Conservation (phyloP, 2,888 invertebrate species). For the Aphodius granarius region DNA sequence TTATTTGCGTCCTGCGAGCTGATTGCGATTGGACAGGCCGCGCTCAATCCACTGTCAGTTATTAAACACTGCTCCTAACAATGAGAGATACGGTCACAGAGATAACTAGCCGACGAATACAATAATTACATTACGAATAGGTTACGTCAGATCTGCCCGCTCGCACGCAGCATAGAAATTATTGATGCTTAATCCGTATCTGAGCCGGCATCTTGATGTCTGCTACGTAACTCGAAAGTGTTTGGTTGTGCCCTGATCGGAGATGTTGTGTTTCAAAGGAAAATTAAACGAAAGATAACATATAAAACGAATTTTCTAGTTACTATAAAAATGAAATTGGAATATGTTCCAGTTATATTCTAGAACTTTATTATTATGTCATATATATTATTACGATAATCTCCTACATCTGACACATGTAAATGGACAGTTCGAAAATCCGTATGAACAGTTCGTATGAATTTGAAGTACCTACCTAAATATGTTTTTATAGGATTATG, state of each 20-base stretch:
- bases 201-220: constrained; percentile 2
- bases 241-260: not conserved
- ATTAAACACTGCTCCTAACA: constrained; percentile 13
- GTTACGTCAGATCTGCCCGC: constrained; percentile 11
- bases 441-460: no score
- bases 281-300: not conserved
- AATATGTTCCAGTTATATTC: no score
- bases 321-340: no score
- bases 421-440: no score
- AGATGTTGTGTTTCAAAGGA: not conserved
- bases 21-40: constrained; percentile 1
- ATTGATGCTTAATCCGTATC: constrained; percentile 5
- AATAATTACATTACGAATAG: constrained; percentile 10
- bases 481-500: no score
- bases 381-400: no score
- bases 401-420: no score
- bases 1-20: not conserved
- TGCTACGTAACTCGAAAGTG: not conserved
- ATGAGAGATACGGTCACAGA: constrained; percentile 7
- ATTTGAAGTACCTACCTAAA: no score
- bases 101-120: constrained; percentile 9
- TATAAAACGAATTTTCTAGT: no score
- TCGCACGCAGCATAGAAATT: not conserved
- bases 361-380: no score
- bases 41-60: not conserved